Conservation (phyloP, 2,113 vertebrate genomes). For the Himantopus leucocephalus region DNA sequence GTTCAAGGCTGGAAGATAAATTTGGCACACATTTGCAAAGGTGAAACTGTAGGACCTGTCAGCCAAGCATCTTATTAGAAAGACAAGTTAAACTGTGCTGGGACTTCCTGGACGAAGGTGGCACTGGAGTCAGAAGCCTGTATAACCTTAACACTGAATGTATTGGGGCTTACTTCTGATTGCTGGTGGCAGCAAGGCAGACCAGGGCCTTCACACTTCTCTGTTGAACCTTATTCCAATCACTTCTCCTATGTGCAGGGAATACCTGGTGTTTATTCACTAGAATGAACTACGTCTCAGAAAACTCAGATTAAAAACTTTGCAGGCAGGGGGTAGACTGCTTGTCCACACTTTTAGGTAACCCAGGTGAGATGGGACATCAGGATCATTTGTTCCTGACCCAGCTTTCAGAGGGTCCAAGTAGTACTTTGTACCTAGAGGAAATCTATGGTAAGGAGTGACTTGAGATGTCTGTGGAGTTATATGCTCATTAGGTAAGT, state of each 20-base stretch:
- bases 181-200: neutral
- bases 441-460: neutral
- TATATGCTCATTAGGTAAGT: neutral
- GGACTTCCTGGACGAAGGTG: neutral
- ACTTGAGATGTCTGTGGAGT: neutral
- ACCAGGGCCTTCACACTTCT: neutral
- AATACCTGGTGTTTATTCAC: neutral
- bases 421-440: neutral
- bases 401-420: neutral
- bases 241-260: neutral
- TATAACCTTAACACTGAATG: neutral
- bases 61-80: neutral
- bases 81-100: neutral
- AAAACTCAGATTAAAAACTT: neutral
- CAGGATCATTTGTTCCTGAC: neutral
- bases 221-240: neutral
- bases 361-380: neutral
- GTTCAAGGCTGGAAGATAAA: neutral
- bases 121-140: neutral
- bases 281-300: neutral
- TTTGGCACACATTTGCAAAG: neutral
- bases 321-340: neutral
- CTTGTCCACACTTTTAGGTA: neutral
- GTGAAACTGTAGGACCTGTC: neutral
- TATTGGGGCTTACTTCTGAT: neutral